Base-by-base conservation (phyloP, 1,140 invertebrate species). In the Zelostemma sp. region DNA sequence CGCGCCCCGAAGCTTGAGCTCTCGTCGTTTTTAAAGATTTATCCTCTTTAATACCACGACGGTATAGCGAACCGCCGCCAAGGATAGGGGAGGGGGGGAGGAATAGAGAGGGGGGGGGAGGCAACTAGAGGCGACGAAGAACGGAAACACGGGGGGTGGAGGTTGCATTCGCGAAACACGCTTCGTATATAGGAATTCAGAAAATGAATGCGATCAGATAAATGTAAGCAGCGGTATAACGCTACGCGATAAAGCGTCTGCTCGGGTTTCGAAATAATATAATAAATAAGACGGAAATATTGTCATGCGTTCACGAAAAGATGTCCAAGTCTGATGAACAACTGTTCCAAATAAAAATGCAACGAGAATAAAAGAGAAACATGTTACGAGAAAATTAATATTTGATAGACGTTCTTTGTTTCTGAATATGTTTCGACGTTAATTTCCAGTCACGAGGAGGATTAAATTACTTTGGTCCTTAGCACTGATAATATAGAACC, bases 1-100 rank as follows among this genome's bases (percentile, higher is more conserved):
- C 45, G 11, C 62, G 50, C 67, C 68, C 68, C 55, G 53, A 8
- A 54, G 58, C 59, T 61, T 68, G 72, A 75, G 66, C 73, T 73
- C 63, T 50, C 69, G 61, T 68, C 75, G 76, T 80, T 83, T 82
- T 79, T 79, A 70, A 78, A 82, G 80, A 83, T 83, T 83, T 83
- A 82, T 82, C 75, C 74, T 60, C 65, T 72, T 74, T 73, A 75
- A 77, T 75, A 72, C 58, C 56, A 47, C 61, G 58, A 64, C 55
- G 56, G 41, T 73, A 47, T 51, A 50, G 50, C 54, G 60, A 51
- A 58, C 56, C 18, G n/a, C n/a, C n/a, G n/a, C n/a, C n/a, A n/a
- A n/a, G n/a, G n/a, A n/a, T n/a, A n/a, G n/a, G n/a, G n/a, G n/a
- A n/a, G n/a, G n/a, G n/a, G n/a, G n/a, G n/a, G n/a, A n/a, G n/a